Percentiles rank a stretch among this genome's conserved stretches.
These are phyloP conservation scores for Pinna nobilis DNA, from an alignment of 1,140 invertebrate genomes.

Conservation along the genomic window DNA sequence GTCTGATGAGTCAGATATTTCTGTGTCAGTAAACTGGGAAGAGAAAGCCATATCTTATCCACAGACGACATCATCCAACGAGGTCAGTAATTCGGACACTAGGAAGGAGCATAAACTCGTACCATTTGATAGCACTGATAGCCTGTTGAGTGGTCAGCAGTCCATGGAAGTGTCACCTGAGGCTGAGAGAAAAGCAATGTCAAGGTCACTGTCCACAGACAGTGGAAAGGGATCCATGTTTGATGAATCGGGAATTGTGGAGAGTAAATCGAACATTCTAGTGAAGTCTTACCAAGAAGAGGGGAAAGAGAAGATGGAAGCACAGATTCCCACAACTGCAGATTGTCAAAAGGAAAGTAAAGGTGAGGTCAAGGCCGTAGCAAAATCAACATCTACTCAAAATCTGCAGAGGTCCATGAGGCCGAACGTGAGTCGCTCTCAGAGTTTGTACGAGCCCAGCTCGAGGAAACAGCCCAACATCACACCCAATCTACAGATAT, in stretches of 20 bases:
- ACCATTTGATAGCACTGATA: slow-evolving; percentile 55
- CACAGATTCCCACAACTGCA: background rate
- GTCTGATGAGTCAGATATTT: no score
- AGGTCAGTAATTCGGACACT: background rate
- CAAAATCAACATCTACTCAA: slow-evolving; percentile 50
- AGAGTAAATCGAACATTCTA: background rate
- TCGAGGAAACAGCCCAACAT: slow-evolving; percentile 51
- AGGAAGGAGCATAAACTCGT: slow-evolving; percentile 6
- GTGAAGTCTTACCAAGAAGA: background rate
- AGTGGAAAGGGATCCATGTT: slow-evolving; percentile 63
- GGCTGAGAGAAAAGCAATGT: slow-evolving; percentile 41
- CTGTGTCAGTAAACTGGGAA: no score
- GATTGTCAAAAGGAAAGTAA: no score
- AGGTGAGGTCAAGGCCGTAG: background rate
- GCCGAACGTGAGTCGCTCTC: slow-evolving; percentile 46
- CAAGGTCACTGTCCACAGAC: slow-evolving; percentile 55
- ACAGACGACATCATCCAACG: background rate
- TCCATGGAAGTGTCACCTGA: slow-evolving; percentile 32
- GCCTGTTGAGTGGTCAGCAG: slow-evolving; percentile 53
- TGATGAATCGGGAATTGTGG: slow-evolving; percentile 40
- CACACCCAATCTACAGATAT: slow-evolving; percentile 66
- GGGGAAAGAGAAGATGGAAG: background rate
- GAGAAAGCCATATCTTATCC: no score
- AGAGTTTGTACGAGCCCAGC: slow-evolving; percentile 54
- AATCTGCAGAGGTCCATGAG: slow-evolving; percentile 35